Percentiles rank a stretch among this genome's conserved stretches.
These are phyloP conservation scores for Macropus fuliginosus DNA, from an alignment of 2,797 vertebrate genomes.

Conservation along the genomic window DNA sequence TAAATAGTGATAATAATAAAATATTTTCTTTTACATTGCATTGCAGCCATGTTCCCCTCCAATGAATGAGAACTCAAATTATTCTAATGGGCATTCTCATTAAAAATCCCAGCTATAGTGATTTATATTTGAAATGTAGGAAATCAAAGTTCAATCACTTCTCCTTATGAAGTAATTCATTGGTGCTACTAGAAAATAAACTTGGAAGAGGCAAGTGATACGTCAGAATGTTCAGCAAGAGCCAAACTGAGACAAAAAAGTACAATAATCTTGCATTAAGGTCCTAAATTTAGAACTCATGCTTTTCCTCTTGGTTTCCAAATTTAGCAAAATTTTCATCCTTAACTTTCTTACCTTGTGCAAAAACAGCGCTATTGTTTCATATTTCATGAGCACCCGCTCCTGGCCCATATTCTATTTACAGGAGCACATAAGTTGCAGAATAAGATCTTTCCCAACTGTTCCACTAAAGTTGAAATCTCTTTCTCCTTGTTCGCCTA, in stretches of 20 bases:
- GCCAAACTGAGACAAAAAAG: slow-evolving; percentile 52
- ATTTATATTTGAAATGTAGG: background rate
- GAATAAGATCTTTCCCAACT: background rate
- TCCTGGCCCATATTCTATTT: slow-evolving; percentile 49
- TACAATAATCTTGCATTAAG: slow-evolving; percentile 27
- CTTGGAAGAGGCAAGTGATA: slow-evolving; percentile 30
- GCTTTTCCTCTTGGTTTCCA: slow-evolving; percentile 63
- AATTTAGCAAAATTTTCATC: slow-evolving; percentile 69
- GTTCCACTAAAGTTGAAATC: background rate
- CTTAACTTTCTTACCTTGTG: slow-evolving; percentile 45
- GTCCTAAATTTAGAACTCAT: slow-evolving; percentile 68
- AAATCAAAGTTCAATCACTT: slow-evolving; percentile 17
- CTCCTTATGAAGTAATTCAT: slow-evolving; percentile 7
- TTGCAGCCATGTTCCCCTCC: background rate
- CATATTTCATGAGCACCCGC: slow-evolving; percentile 71
- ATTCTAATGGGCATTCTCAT: background rate
- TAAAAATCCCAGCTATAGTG: background rate
- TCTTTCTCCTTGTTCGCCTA: background rate
- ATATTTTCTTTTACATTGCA: background rate
- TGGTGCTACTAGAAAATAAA: background rate
- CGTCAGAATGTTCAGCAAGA: slow-evolving; percentile 28
- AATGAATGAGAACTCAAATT: background rate
- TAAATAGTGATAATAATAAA: background rate
- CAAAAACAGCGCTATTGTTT: slow-evolving; percentile 61
- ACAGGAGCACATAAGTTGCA: slow-evolving; percentile 38